Percentiles rank a stretch among this genome's conserved stretches.
These are phyloP conservation scores for Eupelmus urozonus DNA, from an alignment of 2,888 invertebrate genomes.

Conservation along the genomic window DNA sequence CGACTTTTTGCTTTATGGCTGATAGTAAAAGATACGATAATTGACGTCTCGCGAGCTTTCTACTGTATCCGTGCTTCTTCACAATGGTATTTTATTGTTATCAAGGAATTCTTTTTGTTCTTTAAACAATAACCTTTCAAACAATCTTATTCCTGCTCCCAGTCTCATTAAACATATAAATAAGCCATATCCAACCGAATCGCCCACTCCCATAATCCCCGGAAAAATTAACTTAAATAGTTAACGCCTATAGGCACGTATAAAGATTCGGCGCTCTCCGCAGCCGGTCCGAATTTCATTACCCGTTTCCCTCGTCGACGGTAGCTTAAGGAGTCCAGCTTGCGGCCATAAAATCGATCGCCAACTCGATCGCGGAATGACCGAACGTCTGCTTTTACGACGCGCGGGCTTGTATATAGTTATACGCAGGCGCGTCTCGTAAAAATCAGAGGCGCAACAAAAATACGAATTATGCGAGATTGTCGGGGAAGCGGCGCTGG, in stretches of 20 bases:
- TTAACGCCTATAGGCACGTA: too few species aligned
- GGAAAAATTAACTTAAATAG: too few species aligned
- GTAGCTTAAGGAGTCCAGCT: neutral
- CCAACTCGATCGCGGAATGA: neutral
- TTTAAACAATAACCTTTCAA: too few species aligned
- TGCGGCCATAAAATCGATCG: conserved; percentile 16
- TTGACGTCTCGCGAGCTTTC: too few species aligned
- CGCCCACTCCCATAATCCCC: too few species aligned
- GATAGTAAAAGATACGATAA: too few species aligned
- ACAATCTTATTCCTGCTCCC: too few species aligned
- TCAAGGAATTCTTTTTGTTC: too few species aligned
- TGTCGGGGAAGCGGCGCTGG: conserved; percentile 13
- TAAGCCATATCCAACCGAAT: too few species aligned
- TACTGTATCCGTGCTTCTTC: too few species aligned
- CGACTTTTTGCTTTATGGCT: conserved; percentile 3
- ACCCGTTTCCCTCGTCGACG: neutral
- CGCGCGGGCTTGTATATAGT: neutral
- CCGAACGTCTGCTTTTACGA: neutral
- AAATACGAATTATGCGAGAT: conserved; percentile 22
- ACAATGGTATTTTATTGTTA: too few species aligned
- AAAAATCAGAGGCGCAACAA: conserved; percentile 15
- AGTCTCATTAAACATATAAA: too few species aligned
- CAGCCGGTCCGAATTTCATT: conserved; percentile 21
- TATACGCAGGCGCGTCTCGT: conserved; percentile 9
- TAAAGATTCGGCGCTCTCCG: neutral